A percentile compares a stretch with the other conserved stretches of the same genome.
Conservation (phyloP, 2,888 invertebrate genomes). For the Merodon equestris region DNA sequence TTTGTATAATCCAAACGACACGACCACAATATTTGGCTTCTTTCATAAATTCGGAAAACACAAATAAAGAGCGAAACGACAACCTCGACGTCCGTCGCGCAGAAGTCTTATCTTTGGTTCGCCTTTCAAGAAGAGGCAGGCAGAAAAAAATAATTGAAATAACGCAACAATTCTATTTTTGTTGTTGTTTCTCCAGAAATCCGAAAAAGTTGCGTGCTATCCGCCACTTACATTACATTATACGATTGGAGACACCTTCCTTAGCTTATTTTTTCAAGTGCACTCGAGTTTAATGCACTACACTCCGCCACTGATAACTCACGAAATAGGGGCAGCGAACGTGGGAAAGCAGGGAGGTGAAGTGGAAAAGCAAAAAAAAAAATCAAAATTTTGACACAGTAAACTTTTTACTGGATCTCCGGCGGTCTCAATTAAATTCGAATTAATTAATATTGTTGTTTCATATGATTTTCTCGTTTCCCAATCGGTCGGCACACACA, state of each 20-base stretch:
- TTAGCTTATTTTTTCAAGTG: slow-evolving; percentile 49
- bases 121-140: slow-evolving; percentile 20
- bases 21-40: slow-evolving; percentile 22
- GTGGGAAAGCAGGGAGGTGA: no score
- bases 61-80: neutral
- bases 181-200: neutral
- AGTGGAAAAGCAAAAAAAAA: slow-evolving; percentile 3
- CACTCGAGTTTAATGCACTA: slow-evolving; percentile 59
- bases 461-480: slow-evolving; percentile 53
- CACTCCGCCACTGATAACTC: slow-evolving; percentile 48
- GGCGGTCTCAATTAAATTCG: slow-evolving; percentile 50
- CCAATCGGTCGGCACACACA: slow-evolving; percentile 16
- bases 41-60: slow-evolving; percentile 1
- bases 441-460: slow-evolving; percentile 58
- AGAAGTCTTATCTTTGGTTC: slow-evolving; percentile 42
- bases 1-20: slow-evolving; percentile 23
- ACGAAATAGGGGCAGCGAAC: slow-evolving; percentile 2
- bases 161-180: neutral
- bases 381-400: slow-evolving; percentile 50
- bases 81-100: slow-evolving; percentile 40
- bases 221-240: neutral
- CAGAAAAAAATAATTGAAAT: slow-evolving; percentile 16
- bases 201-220: slow-evolving; percentile 28
- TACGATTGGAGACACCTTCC: neutral
- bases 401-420: slow-evolving; percentile 37